Base-by-base conservation (phyloP, 2,888 invertebrate genomes). In the Parnassius orleans region DNA sequence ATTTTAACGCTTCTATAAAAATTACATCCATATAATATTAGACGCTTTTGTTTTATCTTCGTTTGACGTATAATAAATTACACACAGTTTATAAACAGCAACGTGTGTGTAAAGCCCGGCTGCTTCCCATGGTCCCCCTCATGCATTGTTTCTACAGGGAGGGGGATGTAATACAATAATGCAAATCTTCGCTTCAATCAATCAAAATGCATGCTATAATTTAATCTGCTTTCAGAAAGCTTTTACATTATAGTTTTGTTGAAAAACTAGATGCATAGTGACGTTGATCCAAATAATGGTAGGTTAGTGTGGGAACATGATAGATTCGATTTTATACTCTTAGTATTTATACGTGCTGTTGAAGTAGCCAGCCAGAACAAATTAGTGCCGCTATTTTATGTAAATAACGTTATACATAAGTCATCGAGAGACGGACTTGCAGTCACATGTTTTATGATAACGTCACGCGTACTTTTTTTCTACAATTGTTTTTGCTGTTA, bases 141-240 rank as follows among this genome's bases (percentile, higher is more conserved):
- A 33, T 33, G 50, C 41, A 42, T 59, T 63, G 59, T 63, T 63
- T 56, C 59, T 51, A 56, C 14, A 12, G 51, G 47, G 63, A 15
- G 51, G 52, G 63, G 59, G 54, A 42, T 63, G 47, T 46, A 59
- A 50, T 53, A 24, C 41, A 59, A 63, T 63, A 59, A 59, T 63
- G 60, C 59, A 63, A 63, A 59, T 58, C 58, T 55, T 10, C 14
- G 52, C 47, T 55, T 56, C 60, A 52, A 63, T 63, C 60, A 56
- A 63, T 63, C 63, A 63, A 57, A 56, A 60, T 47, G 56, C 57
- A 53, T 42, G 48, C 15, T 55, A 52, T 58, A 42, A 59, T 55
- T 59, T 55, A 58, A 59, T 41, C 44, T 12, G 48, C 43, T 52
- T 55, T 44, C 50, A 24, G 10, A 55, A 51, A 44, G 54, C 56